Conservation (phyloP, 2,797 vertebrate genomes). For the Meriones psammophilus region DNA sequence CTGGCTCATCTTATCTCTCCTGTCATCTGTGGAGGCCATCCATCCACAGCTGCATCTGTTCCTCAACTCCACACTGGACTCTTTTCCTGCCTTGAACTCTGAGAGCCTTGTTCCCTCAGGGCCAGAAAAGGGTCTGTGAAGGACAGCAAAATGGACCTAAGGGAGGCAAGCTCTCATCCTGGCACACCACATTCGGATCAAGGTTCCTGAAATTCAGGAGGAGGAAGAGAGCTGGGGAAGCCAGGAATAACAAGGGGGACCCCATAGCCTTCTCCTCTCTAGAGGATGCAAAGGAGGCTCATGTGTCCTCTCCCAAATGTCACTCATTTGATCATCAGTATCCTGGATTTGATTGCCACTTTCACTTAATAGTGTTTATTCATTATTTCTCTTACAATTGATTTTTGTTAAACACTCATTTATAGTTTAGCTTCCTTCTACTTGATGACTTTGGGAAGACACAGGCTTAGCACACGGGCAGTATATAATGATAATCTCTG, state of each 20-base stretch:
- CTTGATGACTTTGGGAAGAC: not conserved
- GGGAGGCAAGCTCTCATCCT: not conserved
- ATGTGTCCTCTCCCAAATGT: not conserved
- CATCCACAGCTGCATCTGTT: not conserved
- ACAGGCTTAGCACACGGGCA: not conserved
- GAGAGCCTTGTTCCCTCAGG: not conserved
- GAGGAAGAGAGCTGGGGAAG: not conserved
- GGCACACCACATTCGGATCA: not conserved
- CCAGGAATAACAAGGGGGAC: not conserved
- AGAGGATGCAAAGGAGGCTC: not conserved
- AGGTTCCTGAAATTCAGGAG: not conserved
- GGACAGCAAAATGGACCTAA: not conserved
- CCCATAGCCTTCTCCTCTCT: not conserved
- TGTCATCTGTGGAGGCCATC: not conserved
- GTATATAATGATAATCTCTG: not conserved
- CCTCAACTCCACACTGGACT: accelerated
- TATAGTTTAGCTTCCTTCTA: conserved; percentile 8
- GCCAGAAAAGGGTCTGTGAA: not conserved
- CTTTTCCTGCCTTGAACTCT: not conserved
- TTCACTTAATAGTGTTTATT: not conserved
- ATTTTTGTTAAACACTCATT: not conserved
- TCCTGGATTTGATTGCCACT: not conserved
- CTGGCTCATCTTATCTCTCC: not conserved
- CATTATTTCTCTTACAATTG: not conserved
- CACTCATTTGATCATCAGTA: not conserved